Evolutionary conservation across 2,888 invertebrate species (phyloP).

Genomic region (Xylota segnis): DNA sequence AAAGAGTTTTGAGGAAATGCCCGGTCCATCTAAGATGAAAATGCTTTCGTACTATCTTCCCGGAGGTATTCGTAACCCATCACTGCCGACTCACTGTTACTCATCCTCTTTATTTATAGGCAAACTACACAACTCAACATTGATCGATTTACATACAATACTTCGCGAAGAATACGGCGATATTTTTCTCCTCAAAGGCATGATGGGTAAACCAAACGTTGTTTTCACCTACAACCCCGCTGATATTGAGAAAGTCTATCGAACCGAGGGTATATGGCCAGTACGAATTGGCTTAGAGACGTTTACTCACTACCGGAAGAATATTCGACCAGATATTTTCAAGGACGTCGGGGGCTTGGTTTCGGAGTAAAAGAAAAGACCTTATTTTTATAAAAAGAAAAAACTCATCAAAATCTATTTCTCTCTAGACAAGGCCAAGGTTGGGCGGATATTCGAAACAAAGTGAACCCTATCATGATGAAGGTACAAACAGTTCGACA

Average conservation of each 20-base stretch:
- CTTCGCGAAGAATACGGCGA: constrained; percentile 83
- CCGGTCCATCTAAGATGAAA: constrained; percentile 79
- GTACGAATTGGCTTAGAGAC: constrained; percentile 84
- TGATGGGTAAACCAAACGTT: constrained; percentile 81
- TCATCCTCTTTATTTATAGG: constrained; percentile 73
- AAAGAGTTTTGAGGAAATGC: constrained; percentile 79
- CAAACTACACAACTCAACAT: constrained; percentile 78
- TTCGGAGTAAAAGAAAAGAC: constrained; percentile 79
- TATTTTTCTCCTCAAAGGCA: constrained; percentile 84
- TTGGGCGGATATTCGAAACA: constrained; percentile 89
- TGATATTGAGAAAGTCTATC: constrained; percentile 84
- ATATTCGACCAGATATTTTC: constrained; percentile 83
- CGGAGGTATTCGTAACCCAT: constrained; percentile 78
- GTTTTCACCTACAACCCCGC: constrained; percentile 85
- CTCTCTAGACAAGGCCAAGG: constrained; percentile 87
- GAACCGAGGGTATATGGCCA: constrained; percentile 85
- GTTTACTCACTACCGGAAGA: constrained; percentile 84
- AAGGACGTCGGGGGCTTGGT: constrained; percentile 80
- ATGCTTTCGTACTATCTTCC: constrained; percentile 80
- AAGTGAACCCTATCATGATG: constrained; percentile 83
- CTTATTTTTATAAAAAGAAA: not conserved
- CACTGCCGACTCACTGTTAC: not conserved
- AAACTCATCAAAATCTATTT: not conserved
- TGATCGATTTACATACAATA: constrained; percentile 79
- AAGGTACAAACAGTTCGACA: constrained; percentile 80